Percentiles rank a stretch among this genome's conserved stretches.
Conservation (phyloP, 2,113 vertebrate species). For the Hippoglossus stenolepis region DNA sequence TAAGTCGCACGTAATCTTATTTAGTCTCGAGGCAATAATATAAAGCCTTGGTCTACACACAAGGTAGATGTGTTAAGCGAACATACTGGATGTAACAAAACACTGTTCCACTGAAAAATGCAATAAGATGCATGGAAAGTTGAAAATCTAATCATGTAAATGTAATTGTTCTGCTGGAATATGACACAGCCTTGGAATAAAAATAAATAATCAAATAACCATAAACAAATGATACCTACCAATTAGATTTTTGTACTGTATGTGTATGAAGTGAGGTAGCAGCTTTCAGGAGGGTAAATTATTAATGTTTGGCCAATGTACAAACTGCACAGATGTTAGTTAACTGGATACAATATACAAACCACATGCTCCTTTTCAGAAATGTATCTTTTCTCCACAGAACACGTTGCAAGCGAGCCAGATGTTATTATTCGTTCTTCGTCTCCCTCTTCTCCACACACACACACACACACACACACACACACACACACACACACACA, state of each 20-base stretch:
- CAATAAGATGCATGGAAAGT: constrained; percentile 4
- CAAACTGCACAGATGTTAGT: no score
- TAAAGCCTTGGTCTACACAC: background rate
- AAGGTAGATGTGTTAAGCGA: background rate
- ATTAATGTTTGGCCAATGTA: no score
- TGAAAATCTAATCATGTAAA: constrained; percentile 22
- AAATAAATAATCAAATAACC: background rate
- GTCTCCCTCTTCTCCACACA: background rate
- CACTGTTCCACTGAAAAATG: constrained; percentile 6
- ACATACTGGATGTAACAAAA: background rate
- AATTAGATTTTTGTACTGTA: background rate
- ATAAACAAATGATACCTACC: background rate
- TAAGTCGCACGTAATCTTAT: background rate
- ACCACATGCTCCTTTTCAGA: no score
- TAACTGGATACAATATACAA: no score
- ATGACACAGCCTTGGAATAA: background rate
- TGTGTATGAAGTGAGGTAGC: background rate
- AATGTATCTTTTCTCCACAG: background rate
- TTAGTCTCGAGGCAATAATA: no score
- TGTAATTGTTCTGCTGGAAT: constrained; percentile 31
- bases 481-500: no score
- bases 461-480: no score
- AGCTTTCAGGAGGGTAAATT: background rate
- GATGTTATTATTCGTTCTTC: background rate
- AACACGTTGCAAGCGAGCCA: background rate